These are phyloP conservation scores for Bombycilla garrulus DNA, from an alignment of 2,113 vertebrate genomes.

Conservation along the genomic window DNA sequence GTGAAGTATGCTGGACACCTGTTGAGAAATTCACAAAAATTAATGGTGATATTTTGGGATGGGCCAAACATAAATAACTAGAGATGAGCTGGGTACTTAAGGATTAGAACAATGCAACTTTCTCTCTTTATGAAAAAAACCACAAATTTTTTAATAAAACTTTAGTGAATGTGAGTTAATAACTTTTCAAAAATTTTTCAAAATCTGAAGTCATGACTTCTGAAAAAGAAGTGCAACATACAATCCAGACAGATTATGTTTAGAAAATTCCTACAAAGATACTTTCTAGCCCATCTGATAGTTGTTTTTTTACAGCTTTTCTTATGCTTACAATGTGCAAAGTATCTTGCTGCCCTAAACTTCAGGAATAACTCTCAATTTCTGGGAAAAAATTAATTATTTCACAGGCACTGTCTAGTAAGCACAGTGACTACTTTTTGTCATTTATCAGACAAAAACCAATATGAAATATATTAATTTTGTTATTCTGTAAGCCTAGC, in stretches of 20 bases:
- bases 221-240: neutral
- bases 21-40: neutral
- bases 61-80: neutral
- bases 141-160: neutral
- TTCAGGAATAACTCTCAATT: neutral
- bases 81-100: neutral
- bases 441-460: neutral
- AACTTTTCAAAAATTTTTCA: neutral
- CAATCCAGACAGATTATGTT: neutral
- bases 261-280: neutral
- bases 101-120: neutral
- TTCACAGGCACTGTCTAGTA: neutral
- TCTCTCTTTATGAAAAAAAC: neutral
- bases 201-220: neutral
- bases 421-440: neutral
- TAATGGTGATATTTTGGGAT: neutral
- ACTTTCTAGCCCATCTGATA: neutral
- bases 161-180: neutral
- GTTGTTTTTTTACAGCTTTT: neutral
- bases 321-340: neutral
- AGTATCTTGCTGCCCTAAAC: neutral
- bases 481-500: neutral
- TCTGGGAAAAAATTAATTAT: neutral
- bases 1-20: neutral
- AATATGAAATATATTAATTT: neutral